Evolutionary conservation across 2,888 invertebrate species (phyloP).

Genomic region (Galerucella nymphaeae): DNA sequence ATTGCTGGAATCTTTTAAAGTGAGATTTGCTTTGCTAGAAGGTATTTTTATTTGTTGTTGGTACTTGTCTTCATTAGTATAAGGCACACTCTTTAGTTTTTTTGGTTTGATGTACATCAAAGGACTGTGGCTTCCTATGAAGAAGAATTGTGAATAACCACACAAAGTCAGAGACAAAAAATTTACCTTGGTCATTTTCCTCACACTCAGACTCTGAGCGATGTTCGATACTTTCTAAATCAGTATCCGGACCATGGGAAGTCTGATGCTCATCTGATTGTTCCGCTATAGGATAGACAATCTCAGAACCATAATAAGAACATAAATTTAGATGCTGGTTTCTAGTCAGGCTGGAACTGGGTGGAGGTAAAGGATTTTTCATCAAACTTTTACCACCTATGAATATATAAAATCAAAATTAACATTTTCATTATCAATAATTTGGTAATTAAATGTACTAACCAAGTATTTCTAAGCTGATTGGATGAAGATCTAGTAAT

Average conservation of each 20-base stretch:
- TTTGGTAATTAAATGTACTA: neutral
- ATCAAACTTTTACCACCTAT: slow-evolving; percentile 22
- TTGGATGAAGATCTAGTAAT: slow-evolving; percentile 82
- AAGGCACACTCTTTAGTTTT: slow-evolving; percentile 55
- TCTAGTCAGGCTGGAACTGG: slow-evolving; percentile 75
- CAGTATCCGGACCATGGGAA: slow-evolving; percentile 72
- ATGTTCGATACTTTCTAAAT: slow-evolving; percentile 68
- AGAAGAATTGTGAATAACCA: neutral
- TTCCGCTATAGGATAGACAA: slow-evolving; percentile 86
- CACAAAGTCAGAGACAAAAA: neutral
- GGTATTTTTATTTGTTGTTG: slow-evolving; percentile 52
- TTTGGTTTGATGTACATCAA: slow-evolving; percentile 65
- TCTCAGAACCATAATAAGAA: slow-evolving; percentile 75
- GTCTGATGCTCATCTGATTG: slow-evolving; percentile 83
- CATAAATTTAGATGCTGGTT: slow-evolving; percentile 79
- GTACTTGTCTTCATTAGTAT: slow-evolving; percentile 51
- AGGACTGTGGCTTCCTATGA: slow-evolving; percentile 71
- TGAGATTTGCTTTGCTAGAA: slow-evolving; percentile 4
- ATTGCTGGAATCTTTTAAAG: slow-evolving; percentile 72
- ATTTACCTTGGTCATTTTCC: slow-evolving; percentile 72
- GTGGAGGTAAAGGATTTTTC: slow-evolving; percentile 77
- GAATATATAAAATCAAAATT: too few relatives aligned
- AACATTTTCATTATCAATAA: neutral
- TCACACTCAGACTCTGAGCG: slow-evolving; percentile 76
- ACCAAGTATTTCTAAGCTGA: slow-evolving; percentile 80